These are phyloP conservation scores for Carpatolechia fugitivella DNA, from an alignment of 2,888 invertebrate species.

Conservation along the genomic window DNA sequence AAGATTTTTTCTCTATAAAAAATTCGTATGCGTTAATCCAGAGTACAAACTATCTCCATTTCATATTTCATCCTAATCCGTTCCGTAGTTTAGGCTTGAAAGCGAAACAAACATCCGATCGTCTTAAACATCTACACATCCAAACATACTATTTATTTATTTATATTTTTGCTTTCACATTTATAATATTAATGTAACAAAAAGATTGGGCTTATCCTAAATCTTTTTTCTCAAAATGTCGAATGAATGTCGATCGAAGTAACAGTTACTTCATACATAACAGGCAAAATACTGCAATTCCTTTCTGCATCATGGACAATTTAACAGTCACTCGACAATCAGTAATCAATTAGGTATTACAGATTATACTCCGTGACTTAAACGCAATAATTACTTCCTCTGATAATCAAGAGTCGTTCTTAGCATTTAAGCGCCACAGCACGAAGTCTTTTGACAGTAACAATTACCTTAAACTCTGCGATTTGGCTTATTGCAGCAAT, in stretches of 20 bases:
- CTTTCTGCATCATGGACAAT: constrained; percentile 19
- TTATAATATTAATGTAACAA: too few relatives aligned
- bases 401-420: background rate
- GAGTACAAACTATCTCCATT: too few relatives aligned
- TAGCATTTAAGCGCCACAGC: background rate
- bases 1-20: too few relatives aligned
- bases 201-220: too few relatives aligned
- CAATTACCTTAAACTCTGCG: constrained; percentile 22
- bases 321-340: constrained; percentile 27
- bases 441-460: background rate
- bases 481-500: constrained; percentile 26
- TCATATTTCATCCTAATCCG: too few relatives aligned
- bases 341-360: constrained; percentile 20
- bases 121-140: too few relatives aligned
- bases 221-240: too few relatives aligned
- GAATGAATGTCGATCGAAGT: background rate
- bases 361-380: constrained; percentile 26
- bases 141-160: too few relatives aligned
- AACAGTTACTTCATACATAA: background rate
- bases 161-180: too few relatives aligned
- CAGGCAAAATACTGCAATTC: background rate
- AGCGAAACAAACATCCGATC: too few relatives aligned
- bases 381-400: background rate
- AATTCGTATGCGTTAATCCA: too few relatives aligned
- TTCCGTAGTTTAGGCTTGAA: too few relatives aligned